Base-by-base conservation (phyloP, 2,888 invertebrate species). In the Phyto melanocephala region DNA sequence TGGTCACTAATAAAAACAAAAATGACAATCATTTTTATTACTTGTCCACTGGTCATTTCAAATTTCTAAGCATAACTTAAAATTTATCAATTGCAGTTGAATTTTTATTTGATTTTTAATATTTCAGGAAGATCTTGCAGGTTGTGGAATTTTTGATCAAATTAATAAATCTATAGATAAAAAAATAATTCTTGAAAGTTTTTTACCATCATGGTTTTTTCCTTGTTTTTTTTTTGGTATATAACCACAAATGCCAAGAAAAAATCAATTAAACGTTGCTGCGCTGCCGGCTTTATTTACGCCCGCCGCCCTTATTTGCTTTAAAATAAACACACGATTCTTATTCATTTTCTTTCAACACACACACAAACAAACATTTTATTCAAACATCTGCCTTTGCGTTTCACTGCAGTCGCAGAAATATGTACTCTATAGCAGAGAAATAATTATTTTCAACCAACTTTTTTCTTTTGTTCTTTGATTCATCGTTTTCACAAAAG, bases 351-450 rank as follows among this genome's bases (percentile, higher is more conserved):
- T 85, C 81, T 85, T 84, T 86, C 85, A 87, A 86, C 87, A 2
- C 3, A 50, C 56, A n/a, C 40, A 60, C n/a, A 35, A 56, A 33
- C 10, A 52, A 40, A 87, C 85, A 87, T 86, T 86, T 78, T 71
- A n/a, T 84, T 47, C 37, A 86, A 85, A 80, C 85, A 84, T 85
- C 87, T 75, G 88, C 87, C 85, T 85, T 80, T 85, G 56, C 63
- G 17, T 11, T 40, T 50, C 83, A 35, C 85, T 79, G 78, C 82
- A 71, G 62, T 71, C 17, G 78, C 84, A 65, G 80, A 84, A 84
- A 84, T 83, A 76, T 22, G 24, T 56, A 62, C 58, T 52, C 17
- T 52, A 22, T 45, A 74, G 76, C 85, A 84, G 85, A 84, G 81
- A 83, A 85, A 83, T 83, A 78, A 79, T 72, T 77, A 84, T 83